A percentile compares a stretch with the other conserved stretches of the same genome.
These are phyloP conservation scores for Siniperca scherzeri DNA, from an alignment of 2,797 vertebrate species.

Conservation along the genomic window DNA sequence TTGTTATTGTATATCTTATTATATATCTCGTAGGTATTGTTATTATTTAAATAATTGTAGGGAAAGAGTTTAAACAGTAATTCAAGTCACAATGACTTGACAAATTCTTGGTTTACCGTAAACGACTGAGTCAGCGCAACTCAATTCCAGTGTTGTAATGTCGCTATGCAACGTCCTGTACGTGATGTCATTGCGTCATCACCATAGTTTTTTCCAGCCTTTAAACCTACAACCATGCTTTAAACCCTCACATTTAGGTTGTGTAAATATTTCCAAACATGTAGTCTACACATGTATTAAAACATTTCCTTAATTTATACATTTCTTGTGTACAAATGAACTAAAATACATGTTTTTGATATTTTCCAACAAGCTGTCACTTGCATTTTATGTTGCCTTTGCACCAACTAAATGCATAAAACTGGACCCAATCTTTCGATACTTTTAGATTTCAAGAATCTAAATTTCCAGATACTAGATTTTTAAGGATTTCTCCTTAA, in stretches of 20 bases:
- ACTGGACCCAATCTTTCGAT: not conserved
- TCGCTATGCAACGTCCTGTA: not conserved
- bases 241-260: not conserved
- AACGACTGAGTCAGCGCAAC: slow-evolving; percentile 25
- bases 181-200: not conserved
- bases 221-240: too few relatives aligned
- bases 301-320: not conserved
- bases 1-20: not conserved
- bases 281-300: not conserved
- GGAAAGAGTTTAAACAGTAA: too few relatives aligned
- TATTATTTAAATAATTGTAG: not conserved
- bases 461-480: not conserved
- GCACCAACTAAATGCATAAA: not conserved
- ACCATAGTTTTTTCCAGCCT: not conserved
- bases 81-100: slow-evolving; percentile 76
- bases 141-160: not conserved
- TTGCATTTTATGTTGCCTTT: not conserved
- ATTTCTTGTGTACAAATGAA: not conserved
- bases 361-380: not conserved
- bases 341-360: not conserved
- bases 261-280: not conserved
- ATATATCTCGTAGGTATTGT: rapidly evolving
- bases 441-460: not conserved
- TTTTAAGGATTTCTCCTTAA: not conserved
- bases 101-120: slow-evolving; percentile 72